These are phyloP conservation scores for Stomatorhinus ivindoensis DNA, from an alignment of 2,113 vertebrate species.

Conservation along the genomic window DNA sequence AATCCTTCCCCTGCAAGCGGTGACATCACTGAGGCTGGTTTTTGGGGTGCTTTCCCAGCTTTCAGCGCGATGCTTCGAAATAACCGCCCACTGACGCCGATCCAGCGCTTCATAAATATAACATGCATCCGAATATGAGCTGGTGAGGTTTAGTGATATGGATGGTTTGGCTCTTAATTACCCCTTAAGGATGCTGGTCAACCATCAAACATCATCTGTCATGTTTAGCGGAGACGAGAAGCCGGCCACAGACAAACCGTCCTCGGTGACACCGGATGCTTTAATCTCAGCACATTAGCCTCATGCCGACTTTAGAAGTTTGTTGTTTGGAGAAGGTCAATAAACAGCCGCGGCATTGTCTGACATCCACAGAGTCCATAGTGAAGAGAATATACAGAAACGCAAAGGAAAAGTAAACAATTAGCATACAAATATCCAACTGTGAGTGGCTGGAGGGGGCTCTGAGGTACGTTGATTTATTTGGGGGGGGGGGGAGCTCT, in stretches of 20 bases:
- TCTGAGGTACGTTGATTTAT: neutral
- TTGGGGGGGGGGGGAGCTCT: neutral
- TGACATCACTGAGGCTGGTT: neutral
- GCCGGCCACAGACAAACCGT: neutral
- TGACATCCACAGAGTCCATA: neutral
- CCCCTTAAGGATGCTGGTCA: too few species aligned
- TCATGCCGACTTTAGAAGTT: neutral
- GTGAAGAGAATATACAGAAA: neutral
- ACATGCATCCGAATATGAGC: neutral
- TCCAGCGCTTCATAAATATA: neutral
- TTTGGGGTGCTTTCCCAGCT: neutral
- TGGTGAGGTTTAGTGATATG: too few species aligned
- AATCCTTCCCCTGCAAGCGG: neutral
- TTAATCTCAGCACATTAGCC: neutral
- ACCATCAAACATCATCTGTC: neutral
- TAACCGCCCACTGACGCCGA: neutral
- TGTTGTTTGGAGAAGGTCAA: neutral
- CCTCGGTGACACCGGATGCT: neutral
- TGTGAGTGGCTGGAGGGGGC: neutral
- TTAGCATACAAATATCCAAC: neutral
- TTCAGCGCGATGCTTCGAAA: neutral
- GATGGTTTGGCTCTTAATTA: neutral
- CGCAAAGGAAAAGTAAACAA: neutral
- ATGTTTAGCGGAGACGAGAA: neutral
- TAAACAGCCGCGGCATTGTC: neutral